Evolutionary conservation across 2,888 invertebrate species (phyloP), one percentile per base, ranked within the genome.

Genomic region (Ferdinandea cuprea): DNA sequence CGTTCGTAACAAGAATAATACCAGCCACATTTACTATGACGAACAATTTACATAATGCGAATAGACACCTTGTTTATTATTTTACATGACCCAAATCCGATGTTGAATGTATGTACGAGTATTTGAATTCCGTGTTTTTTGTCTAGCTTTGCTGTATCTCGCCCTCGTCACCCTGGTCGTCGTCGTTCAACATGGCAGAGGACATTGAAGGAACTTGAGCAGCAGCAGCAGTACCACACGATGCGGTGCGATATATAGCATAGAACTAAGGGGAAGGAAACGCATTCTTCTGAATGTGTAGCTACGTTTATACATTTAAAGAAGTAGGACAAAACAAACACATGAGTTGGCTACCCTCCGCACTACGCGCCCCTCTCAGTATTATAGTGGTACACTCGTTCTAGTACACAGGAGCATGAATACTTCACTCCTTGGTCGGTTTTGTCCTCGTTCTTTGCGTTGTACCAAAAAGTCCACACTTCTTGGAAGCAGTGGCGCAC

Each of bases 51-150:
- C 79, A 73, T 73, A 79, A 79, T 69, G 61, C 80, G 76, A 80
- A 80, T 76, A 80, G 76, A 80, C 80, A 80, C 80, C 80, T 69
- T 80, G 58, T 80, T 76, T 74, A 74, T 80, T 80, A 80, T 73
- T 79, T 79, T 79, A 79, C 79, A 79, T 79, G 79, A 79, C 79
- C 79, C 73, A 79, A 79, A 79, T 79, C 79, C 66, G 54, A 61
- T 66, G 66, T 66, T 73, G 61, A 59, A 68, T 79, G 52, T 65
- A 44, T 17, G 19, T 19, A 44, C 44, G 17, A 19, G 59, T 76
- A 54, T 73, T 79, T 59, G 73, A 73, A 52, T 79, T 73, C 63
- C 59, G 52, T 73, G 66, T 59, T 50, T 65, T 63, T 73, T 61
- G 79, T 79, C 66, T 73, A 79, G 61, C 63, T 66, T 21, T 40